These are phyloP conservation scores for Crotophaga sulcirostris DNA, from an alignment of 2,113 vertebrate genomes.

Conservation along the genomic window DNA sequence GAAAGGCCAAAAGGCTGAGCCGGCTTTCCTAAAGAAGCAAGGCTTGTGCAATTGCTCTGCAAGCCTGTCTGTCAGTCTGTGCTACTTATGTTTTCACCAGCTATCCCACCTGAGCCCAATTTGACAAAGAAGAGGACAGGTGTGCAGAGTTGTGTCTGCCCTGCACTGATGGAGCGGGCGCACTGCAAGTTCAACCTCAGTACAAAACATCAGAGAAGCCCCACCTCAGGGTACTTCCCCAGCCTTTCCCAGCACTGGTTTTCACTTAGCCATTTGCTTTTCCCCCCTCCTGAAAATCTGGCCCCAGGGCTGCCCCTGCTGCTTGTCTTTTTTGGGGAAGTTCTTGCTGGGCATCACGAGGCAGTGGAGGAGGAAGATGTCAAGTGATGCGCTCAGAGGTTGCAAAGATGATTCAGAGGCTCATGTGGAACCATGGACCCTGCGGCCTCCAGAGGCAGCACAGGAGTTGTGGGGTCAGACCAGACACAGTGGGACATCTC, in stretches of 20 bases:
- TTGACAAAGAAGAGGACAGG: background rate
- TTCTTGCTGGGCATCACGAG: fast-evolving
- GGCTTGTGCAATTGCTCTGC: background rate
- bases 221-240: background rate
- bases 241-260: background rate
- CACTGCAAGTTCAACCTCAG: background rate
- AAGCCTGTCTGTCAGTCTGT: background rate
- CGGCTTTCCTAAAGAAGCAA: background rate
- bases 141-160: background rate
- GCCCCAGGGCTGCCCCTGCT: fast-evolving
- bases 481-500: background rate
- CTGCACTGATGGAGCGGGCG: background rate
- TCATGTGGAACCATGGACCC: background rate
- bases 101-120: background rate
- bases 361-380: background rate
- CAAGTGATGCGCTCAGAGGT: background rate
- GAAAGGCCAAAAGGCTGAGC: background rate
- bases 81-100: background rate
- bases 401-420: background rate
- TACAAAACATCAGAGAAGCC: background rate
- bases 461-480: background rate
- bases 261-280: background rate
- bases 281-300: background rate
- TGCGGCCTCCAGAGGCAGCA: background rate
- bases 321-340: background rate